Percentiles rank a stretch among this genome's conserved stretches.
Conservation (phyloP, 2,888 invertebrate species). For the Tipula confusa region DNA sequence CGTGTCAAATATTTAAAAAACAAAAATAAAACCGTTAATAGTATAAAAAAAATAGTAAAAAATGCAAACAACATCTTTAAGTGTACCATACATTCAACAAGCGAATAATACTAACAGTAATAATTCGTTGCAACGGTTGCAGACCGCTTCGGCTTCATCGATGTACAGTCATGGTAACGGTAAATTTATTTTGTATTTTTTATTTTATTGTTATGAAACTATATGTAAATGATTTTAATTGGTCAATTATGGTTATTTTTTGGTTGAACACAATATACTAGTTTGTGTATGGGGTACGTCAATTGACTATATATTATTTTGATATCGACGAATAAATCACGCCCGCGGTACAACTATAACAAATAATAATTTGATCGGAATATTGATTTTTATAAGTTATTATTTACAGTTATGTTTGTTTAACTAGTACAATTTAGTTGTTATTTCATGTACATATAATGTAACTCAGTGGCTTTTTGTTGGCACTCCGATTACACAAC, state of each 20-base stretch:
- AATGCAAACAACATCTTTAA: background rate
- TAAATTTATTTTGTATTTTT: background rate
- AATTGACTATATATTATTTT: too few relatives aligned
- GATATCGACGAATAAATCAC: background rate
- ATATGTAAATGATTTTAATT: background rate
- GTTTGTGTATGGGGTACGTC: background rate
- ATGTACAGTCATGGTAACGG: background rate
- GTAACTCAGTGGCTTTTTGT: too few relatives aligned
- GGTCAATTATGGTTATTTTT: background rate
- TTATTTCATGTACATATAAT: too few relatives aligned
- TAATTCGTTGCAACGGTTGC: background rate
- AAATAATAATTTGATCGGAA: background rate
- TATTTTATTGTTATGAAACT: background rate
- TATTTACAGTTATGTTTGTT: too few relatives aligned
- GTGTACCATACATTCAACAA: background rate
- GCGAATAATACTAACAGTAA: background rate
- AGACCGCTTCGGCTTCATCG: background rate
- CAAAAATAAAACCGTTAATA: too few relatives aligned
- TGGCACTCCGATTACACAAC: too few relatives aligned
- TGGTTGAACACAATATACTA: too few relatives aligned
- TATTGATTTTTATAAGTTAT: background rate
- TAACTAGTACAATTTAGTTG: too few relatives aligned
- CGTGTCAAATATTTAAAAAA: background rate
- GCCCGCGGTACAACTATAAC: background rate
- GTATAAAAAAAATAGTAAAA: too few relatives aligned